Evolutionary conservation across 2,888 invertebrate species (phyloP).

Genomic region (Ischnura elegans): DNA sequence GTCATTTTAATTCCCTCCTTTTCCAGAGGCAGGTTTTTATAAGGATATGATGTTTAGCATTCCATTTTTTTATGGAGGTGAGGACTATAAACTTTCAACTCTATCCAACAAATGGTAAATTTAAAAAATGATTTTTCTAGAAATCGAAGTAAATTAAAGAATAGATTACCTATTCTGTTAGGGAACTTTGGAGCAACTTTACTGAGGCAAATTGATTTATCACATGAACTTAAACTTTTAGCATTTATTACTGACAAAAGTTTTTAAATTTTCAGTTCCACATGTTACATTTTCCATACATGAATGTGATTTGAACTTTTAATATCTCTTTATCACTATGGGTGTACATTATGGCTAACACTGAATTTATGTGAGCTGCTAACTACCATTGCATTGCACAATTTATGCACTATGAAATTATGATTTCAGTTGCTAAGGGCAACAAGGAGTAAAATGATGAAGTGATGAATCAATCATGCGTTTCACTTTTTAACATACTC

Average conservation of each 20-base stretch:
- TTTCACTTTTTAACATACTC: background rate
- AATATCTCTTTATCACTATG: background rate
- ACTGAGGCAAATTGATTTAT: too few relatives aligned
- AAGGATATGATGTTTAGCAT: background rate
- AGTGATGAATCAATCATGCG: background rate
- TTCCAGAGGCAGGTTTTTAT: background rate
- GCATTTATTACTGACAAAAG: background rate
- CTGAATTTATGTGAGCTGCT: background rate
- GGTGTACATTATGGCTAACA: background rate
- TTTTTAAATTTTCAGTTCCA: background rate
- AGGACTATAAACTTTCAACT: background rate
- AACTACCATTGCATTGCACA: background rate
- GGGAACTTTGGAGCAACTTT: too few relatives aligned
- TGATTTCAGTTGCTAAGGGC: background rate
- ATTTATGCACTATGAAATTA: background rate
- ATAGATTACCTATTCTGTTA: too few relatives aligned
- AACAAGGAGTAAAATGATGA: background rate
- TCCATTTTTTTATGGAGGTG: background rate
- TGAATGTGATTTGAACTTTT: background rate
- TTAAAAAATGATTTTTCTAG: too few relatives aligned
- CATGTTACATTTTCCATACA: background rate
- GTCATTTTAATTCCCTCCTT: background rate
- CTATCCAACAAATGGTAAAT: too few relatives aligned
- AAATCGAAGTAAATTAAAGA: too few relatives aligned
- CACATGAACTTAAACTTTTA: too few relatives aligned